These are phyloP conservation scores for Larimichthys crocea DNA, from an alignment of 2,113 vertebrate genomes.

Conservation along the genomic window DNA sequence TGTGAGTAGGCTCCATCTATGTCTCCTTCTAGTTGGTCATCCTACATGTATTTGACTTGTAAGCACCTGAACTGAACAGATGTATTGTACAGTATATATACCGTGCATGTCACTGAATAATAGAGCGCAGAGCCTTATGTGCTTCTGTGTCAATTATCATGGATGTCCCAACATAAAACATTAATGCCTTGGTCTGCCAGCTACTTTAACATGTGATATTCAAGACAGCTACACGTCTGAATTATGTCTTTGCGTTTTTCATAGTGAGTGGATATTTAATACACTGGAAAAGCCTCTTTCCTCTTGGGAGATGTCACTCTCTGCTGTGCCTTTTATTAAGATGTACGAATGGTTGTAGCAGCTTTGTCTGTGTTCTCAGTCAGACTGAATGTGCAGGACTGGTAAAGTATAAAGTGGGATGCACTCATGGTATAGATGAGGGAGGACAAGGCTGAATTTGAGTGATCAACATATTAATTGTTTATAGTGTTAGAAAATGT, in stretches of 20 bases:
- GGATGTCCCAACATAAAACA: slow-evolving; percentile 15
- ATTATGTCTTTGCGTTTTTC: slow-evolving; percentile 27
- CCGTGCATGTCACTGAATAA: not conserved
- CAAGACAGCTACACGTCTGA: slow-evolving; percentile 5
- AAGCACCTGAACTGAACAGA: not conserved
- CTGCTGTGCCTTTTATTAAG: slow-evolving; percentile 35
- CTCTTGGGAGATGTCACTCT: slow-evolving; percentile 40
- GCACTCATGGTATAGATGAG: slow-evolving; percentile 3
- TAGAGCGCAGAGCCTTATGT: not conserved
- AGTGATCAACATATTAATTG: not conserved
- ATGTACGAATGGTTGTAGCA: slow-evolving; percentile 11
- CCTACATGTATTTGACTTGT: not conserved
- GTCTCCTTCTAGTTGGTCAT: too few species aligned
- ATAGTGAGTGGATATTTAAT: slow-evolving; percentile 48
- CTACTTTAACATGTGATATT: slow-evolving; percentile 1
- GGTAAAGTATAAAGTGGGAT: slow-evolving; percentile 35
- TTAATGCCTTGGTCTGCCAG: not conserved
- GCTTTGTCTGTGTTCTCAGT: slow-evolving; percentile 39
- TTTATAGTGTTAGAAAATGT: too few species aligned
- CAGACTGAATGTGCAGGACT: slow-evolving; percentile 30
- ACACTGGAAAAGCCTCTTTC: slow-evolving; percentile 52
- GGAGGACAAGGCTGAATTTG: not conserved
- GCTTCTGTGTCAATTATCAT: not conserved
- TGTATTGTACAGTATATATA: not conserved
- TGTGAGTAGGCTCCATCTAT: too few species aligned